phyloP scores from a whole-genome alignment of 2,888 invertebrate species.

The Volucella bombylans region DNA sequence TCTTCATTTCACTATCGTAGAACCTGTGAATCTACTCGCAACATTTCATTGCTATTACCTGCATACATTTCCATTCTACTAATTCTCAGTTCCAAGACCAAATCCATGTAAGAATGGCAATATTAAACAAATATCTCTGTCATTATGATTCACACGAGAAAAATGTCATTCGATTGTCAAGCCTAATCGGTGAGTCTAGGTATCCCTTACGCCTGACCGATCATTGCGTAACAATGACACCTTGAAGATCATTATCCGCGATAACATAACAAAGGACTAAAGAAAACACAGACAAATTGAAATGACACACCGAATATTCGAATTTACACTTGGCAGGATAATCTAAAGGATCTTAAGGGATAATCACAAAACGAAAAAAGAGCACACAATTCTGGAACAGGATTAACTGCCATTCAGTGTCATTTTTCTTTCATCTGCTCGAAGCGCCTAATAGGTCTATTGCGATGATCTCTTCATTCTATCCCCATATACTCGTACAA shows the following conservation, averaged over 20 bases:
- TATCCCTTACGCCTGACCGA: constrained; percentile 30
- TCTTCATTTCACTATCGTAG: too few relatives aligned
- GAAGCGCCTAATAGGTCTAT: constrained; percentile 67
- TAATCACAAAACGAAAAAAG: constrained; percentile 64
- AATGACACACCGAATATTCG: constrained; percentile 49
- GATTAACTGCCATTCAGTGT: constrained; percentile 79
- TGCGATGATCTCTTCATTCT: constrained; percentile 69
- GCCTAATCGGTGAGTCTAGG: not conserved
- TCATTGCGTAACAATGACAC: constrained; percentile 60
- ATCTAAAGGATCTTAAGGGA: constrained; percentile 67
- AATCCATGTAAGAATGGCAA: too few relatives aligned
- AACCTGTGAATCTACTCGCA: too few relatives aligned
- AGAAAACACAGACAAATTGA: constrained; percentile 50
- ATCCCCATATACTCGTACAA: constrained; percentile 7
- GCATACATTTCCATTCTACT: too few relatives aligned
- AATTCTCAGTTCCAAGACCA: too few relatives aligned
- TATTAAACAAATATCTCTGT: too few relatives aligned
- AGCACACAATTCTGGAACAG: constrained; percentile 32
- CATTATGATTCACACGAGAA: not conserved
- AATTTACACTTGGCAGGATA: constrained; percentile 65
- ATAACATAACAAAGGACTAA: constrained; percentile 43
- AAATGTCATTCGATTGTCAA: not conserved
- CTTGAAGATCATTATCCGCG: constrained; percentile 37
- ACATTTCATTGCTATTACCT: too few relatives aligned
- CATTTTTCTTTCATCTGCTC: constrained; percentile 75